A percentile compares a stretch with the other conserved stretches of the same genome.
Conservation (phyloP, 1,140 invertebrate genomes). For the Branchinecta lynchi region DNA sequence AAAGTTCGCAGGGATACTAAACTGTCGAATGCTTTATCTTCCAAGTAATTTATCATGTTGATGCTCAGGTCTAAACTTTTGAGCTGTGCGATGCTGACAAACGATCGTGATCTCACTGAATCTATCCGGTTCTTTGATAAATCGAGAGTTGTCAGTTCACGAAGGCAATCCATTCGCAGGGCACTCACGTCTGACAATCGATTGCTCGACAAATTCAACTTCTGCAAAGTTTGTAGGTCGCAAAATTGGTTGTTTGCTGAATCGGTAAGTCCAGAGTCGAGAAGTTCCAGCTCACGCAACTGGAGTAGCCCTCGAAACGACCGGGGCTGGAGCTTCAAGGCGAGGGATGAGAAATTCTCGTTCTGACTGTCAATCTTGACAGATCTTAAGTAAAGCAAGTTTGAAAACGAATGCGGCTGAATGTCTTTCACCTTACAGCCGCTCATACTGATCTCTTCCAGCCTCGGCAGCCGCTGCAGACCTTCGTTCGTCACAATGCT, state of each 20-base stretch:
- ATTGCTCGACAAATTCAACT: slow-evolving; percentile 58
- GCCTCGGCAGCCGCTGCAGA: slow-evolving; percentile 37
- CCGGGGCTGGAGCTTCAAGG: slow-evolving; percentile 51
- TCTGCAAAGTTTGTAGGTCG: slow-evolving; percentile 46
- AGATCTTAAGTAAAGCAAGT: slow-evolving; percentile 46
- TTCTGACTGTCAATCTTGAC: slow-evolving; percentile 56
- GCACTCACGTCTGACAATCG: slow-evolving; percentile 55
- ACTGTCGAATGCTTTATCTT: slow-evolving; percentile 51
- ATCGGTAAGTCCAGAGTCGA: slow-evolving; percentile 62
- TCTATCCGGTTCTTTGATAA: slow-evolving; percentile 55
- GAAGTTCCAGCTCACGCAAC: slow-evolving; percentile 51
- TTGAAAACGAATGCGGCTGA: slow-evolving; percentile 46
- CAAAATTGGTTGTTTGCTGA: slow-evolving; percentile 56
- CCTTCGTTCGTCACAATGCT: slow-evolving; percentile 43
- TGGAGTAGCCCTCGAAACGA: slow-evolving; percentile 49
- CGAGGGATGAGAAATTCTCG: slow-evolving; percentile 61
- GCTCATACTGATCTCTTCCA: slow-evolving; percentile 52
- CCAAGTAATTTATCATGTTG: slow-evolving; percentile 52
- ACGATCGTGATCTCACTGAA: slow-evolving; percentile 33
- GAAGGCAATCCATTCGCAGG: slow-evolving; percentile 41
- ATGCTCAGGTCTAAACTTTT: slow-evolving; percentile 48
- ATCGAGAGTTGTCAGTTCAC: slow-evolving; percentile 47
- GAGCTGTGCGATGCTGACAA: slow-evolving; percentile 48
- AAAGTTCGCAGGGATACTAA: slow-evolving; percentile 46
- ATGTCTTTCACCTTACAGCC: slow-evolving; percentile 60